Evolutionary conservation across 1,140 invertebrate species (phyloP).

Genomic region (Acromyrmex echinatior): DNA sequence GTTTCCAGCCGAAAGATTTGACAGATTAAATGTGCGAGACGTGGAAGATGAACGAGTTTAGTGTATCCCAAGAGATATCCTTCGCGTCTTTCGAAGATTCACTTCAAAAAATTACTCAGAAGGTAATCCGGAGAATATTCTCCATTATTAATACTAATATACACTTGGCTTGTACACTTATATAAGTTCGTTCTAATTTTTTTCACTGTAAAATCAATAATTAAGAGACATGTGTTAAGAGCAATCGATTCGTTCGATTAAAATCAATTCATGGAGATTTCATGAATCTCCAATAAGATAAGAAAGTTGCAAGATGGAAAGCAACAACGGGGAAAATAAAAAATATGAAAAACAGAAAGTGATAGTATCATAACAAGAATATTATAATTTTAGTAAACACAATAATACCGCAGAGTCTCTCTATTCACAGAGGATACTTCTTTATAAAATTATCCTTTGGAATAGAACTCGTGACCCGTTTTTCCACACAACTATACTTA

Average conservation of each 20-base stretch:
- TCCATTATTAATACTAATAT: neutral
- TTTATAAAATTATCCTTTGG: constrained; percentile 46
- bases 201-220: neutral
- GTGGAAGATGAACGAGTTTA: neutral
- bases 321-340: neutral
- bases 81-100: constrained; percentile 2
- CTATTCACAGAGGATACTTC: neutral
- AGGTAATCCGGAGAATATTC: neutral
- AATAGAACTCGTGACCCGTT: constrained; percentile 38
- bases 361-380: constrained; percentile 3
- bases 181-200: neutral
- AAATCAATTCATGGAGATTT: neutral
- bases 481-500: constrained; percentile 47
- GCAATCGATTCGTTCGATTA: neutral
- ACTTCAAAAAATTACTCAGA: constrained; percentile 35
- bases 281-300: neutral
- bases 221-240: neutral
- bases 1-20: constrained; percentile 17
- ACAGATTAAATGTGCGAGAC: constrained; percentile 16
- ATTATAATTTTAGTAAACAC: constrained; percentile 13
- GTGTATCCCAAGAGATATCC: neutral
- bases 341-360: neutral
- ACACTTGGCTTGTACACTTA: neutral
- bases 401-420: neutral
- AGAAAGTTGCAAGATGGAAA: neutral